These are phyloP conservation scores for Catocala sponsa DNA, from an alignment of 2,888 invertebrate species.

Conservation along the genomic window DNA sequence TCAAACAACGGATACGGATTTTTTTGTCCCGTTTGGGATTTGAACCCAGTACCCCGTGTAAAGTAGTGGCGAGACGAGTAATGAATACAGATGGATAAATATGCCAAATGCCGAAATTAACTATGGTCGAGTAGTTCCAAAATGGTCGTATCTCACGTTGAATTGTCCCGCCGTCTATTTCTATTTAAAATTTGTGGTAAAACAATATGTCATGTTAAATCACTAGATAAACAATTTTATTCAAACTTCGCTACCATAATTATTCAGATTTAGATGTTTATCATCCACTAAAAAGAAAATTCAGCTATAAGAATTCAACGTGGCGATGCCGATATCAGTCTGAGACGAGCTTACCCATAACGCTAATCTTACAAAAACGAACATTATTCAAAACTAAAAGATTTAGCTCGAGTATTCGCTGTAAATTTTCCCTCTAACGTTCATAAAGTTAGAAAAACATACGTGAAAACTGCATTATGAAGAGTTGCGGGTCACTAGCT, in stretches of 20 bases:
- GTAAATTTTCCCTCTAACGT: slow-evolving; percentile 61
- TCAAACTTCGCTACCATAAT: background rate
- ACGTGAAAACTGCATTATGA: slow-evolving; percentile 66
- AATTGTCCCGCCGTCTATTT: no score
- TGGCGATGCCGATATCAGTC: slow-evolving; percentile 32
- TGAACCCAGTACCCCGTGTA: no score
- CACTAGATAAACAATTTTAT: background rate
- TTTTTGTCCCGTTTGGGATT: no score
- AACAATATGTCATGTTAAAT: no score
- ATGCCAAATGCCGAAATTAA: no score
- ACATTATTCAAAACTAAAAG: slow-evolving; percentile 56
- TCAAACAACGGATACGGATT: no score
- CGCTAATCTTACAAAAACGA: slow-evolving; percentile 51
- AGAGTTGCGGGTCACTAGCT: slow-evolving; percentile 56
- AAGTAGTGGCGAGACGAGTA: no score
- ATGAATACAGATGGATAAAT: no score
- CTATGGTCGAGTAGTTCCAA: no score
- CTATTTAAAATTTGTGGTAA: no score
- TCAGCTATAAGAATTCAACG: slow-evolving; percentile 27
- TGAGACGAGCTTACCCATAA: slow-evolving; percentile 45
- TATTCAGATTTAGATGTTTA: slow-evolving; percentile 4
- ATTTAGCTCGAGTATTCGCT: slow-evolving; percentile 55
- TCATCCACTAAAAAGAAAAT: slow-evolving; percentile 13
- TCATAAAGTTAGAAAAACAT: slow-evolving; percentile 67
- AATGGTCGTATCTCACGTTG: no score